phyloP scores from a whole-genome alignment of 2,888 invertebrate genomes.

The Lycia hirtaria region DNA sequence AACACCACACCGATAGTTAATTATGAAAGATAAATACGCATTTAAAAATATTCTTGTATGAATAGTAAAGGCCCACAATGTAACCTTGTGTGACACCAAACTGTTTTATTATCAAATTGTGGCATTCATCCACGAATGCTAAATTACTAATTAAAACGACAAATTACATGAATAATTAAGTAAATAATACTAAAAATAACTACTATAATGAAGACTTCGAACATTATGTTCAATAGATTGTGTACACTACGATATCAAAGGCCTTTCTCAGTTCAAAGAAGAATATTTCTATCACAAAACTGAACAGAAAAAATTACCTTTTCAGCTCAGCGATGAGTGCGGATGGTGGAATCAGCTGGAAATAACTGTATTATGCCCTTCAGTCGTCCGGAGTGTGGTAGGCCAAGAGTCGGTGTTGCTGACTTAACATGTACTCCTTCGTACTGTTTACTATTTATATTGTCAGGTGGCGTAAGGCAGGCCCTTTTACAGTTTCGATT shows the following conservation, averaged over 20 bases:
- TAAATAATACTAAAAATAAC: background rate
- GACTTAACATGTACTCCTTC: conserved; percentile 59
- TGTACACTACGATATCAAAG: conserved; percentile 19
- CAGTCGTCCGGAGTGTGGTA: conserved; percentile 81
- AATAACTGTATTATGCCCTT: conserved; percentile 84
- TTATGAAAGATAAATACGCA: background rate
- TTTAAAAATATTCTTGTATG: conserved; percentile 35
- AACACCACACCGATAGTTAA: conserved; percentile 35
- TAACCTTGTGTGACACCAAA: conserved; percentile 33
- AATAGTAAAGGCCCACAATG: conserved; percentile 24
- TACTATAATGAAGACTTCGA: background rate
- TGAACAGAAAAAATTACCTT: conserved; percentile 70
- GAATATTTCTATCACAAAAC: conserved; percentile 39
- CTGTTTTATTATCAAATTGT: background rate
- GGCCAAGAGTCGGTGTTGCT: conserved; percentile 82
- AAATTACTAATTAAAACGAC: background rate
- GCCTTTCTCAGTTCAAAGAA: conserved; percentile 29
- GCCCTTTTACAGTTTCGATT: conserved; percentile 64
- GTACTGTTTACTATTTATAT: conserved; percentile 47
- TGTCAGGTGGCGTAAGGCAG: conserved; percentile 85
- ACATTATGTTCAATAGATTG: background rate
- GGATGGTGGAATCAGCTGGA: conserved; percentile 63
- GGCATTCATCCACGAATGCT: too few species aligned
- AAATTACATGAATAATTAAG: background rate
- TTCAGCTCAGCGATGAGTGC: conserved; percentile 34